These are phyloP conservation scores for Melinaea menophilus DNA, from an alignment of 2,888 invertebrate species.

Conservation along the genomic window DNA sequence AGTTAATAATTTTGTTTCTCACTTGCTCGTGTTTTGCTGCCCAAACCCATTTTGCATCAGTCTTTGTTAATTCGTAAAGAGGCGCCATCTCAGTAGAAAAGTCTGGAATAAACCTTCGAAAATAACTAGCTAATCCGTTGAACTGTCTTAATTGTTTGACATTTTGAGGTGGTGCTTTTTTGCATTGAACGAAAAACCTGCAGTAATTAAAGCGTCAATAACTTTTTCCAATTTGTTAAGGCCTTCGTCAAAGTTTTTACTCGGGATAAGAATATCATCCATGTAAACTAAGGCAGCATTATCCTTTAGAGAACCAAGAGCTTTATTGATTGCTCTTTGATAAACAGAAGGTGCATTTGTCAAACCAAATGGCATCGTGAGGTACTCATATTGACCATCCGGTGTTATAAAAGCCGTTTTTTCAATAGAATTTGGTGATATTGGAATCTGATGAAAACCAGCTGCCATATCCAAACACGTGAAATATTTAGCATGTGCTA, in stretches of 20 bases:
- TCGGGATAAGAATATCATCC: conserved; percentile 24
- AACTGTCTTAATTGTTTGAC: conserved; percentile 35
- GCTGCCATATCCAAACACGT: conserved; percentile 23
- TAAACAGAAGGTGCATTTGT: conserved; percentile 25
- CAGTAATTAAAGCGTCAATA: not conserved
- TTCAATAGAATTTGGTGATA: conserved; percentile 16
- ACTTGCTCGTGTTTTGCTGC: not conserved
- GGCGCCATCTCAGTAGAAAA: conserved; percentile 25
- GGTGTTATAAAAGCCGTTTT: conserved; percentile 27
- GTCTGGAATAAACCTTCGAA: conserved; percentile 25
- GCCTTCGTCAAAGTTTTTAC: conserved; percentile 11
- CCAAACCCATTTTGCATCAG: conserved; percentile 20
- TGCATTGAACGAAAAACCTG: not conserved
- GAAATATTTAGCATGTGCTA: conserved; percentile 15
- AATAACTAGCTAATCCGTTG: conserved; percentile 30
- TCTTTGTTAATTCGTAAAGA: conserved; percentile 23
- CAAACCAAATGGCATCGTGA: conserved; percentile 27
- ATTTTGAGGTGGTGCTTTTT: conserved; percentile 27
- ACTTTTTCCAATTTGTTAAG: conserved; percentile 3
- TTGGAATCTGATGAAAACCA: conserved; percentile 29
- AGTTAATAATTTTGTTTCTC: conserved; percentile 9
- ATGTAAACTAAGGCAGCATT: conserved; percentile 21
- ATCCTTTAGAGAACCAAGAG: conserved; percentile 16
- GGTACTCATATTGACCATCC: conserved; percentile 21
- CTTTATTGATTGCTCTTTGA: conserved; percentile 23